Conservation (phyloP, 2,797 vertebrate species). For the Hippoglossus hippoglossus region DNA sequence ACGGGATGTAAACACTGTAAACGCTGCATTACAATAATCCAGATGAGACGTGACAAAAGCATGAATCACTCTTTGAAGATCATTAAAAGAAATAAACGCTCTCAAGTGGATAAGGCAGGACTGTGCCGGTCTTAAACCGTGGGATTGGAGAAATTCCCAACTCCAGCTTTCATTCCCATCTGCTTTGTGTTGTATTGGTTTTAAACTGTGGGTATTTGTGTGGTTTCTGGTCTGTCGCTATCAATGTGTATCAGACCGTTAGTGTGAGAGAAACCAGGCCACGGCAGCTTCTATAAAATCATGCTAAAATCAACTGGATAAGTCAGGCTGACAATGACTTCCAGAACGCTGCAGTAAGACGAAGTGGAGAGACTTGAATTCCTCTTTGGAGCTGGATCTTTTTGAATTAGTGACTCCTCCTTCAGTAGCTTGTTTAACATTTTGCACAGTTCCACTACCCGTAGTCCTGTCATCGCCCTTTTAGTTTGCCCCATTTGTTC, state of each 20-base stretch:
- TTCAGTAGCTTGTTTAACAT: constrained; percentile 33
- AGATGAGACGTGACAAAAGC: background rate
- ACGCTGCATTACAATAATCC: too few relatives aligned
- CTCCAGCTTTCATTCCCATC: constrained; percentile 6
- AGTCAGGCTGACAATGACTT: too few relatives aligned
- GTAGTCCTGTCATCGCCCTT: constrained; percentile 27
- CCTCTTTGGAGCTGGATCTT: constrained; percentile 23
- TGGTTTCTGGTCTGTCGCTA: constrained; percentile 19
- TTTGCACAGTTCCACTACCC: constrained; percentile 19
- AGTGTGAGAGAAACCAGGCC: constrained; percentile 22
- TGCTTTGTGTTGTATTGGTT: constrained; percentile 30
- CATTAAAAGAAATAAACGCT: background rate
- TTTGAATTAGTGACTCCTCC: constrained; percentile 44
- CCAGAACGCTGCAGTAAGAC: constrained; percentile 25
- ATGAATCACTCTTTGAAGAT: background rate
- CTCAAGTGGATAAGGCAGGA: background rate
- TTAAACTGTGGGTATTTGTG: constrained; percentile 18
- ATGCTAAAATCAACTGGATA: background rate
- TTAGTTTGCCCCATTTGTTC: constrained; percentile 67
- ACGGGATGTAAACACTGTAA: background rate
- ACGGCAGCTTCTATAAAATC: constrained; percentile 4
- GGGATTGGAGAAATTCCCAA: background rate
- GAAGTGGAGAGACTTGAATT: constrained; percentile 26
- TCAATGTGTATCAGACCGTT: constrained; percentile 21
- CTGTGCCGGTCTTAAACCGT: background rate